Base-by-base conservation (phyloP, 2,888 invertebrate genomes). In the Spodoptera littoralis region DNA sequence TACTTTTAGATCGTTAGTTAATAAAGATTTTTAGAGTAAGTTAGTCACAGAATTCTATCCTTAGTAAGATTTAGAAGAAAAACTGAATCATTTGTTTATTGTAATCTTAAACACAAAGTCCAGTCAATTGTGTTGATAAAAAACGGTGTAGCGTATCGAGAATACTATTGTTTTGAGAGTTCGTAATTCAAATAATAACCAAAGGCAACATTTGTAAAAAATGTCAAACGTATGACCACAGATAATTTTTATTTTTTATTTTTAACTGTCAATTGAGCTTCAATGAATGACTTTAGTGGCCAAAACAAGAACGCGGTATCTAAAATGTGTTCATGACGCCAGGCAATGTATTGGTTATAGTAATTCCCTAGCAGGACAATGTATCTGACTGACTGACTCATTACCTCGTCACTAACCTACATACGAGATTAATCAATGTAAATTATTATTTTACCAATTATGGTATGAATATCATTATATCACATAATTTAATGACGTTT, bases 41-140 rank as follows among this genome's bases (percentile, higher is more conserved):
- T 64, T 60, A 54, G 49, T 66, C 66, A 70, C 45, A 65, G 54
- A 36, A 59, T 54, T 56, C 59, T 57, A 64, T 69, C 57, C 53
- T 45, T 18, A 68, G 59, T 47, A 69, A 42, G 24, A 63, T 73
- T 49, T 49, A 48, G 59, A 70, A 63, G 55, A 72, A 71, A 71
- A 71, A 49, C 62, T 71, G 70, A 71, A 62, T 73, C 63, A 72
- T 72, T 48, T 27, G 48, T 62, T 55, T 72, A 52, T 54, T 66
- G 51, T 66, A 58, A 67, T 51, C 41, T 24, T 4, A 55, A 51
- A 56, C 60, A 56, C 43, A 42, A 44, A 8, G 18, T 36, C 43
- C 43, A 47, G 44, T 54, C 49, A 46, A 41, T 44, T 5, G 22
- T 36, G 11, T 48, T 13, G 41, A 58, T 41, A 48, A 36, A 6